A percentile compares a stretch with the other conserved stretches of the same genome.
Evolutionary conservation across 2,113 vertebrate species (phyloP).

Genomic region (Macrotis lagotis): DNA sequence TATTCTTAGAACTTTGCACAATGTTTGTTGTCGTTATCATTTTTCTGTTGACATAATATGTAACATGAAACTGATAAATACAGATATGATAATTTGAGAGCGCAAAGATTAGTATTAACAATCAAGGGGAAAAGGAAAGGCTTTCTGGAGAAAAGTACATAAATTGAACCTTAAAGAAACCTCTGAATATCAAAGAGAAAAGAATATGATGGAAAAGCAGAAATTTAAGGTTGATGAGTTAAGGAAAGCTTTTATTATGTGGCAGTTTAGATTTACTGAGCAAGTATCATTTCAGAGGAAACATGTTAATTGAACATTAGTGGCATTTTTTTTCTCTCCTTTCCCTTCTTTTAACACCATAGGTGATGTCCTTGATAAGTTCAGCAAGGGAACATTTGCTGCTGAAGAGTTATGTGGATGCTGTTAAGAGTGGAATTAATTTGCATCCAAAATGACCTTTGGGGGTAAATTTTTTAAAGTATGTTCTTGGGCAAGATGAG

Average conservation of each 20-base stretch:
- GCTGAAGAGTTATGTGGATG: background rate
- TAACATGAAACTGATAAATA: background rate
- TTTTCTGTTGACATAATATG: background rate
- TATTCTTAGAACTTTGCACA: background rate
- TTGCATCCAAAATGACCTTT: background rate
- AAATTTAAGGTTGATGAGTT: background rate
- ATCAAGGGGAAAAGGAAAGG: background rate
- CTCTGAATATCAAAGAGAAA: background rate
- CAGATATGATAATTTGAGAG: background rate
- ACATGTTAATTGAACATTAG: background rate
- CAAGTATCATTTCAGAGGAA: background rate
- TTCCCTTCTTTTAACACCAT: background rate
- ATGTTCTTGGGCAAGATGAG: background rate
- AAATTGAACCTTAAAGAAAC: background rate
- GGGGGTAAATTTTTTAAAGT: background rate
- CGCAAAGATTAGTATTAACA: background rate
- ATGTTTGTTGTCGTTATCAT: too few relatives aligned
- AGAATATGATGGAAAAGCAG: background rate
- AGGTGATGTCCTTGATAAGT: background rate
- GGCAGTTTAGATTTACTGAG: background rate
- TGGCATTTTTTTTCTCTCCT: background rate
- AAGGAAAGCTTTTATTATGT: background rate
- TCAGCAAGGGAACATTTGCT: background rate
- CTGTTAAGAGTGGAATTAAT: background rate
- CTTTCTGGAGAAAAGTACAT: background rate